These are phyloP conservation scores for Petrolisthes manimaculis DNA, from an alignment of 2,888 invertebrate genomes.

Conservation along the genomic window DNA sequence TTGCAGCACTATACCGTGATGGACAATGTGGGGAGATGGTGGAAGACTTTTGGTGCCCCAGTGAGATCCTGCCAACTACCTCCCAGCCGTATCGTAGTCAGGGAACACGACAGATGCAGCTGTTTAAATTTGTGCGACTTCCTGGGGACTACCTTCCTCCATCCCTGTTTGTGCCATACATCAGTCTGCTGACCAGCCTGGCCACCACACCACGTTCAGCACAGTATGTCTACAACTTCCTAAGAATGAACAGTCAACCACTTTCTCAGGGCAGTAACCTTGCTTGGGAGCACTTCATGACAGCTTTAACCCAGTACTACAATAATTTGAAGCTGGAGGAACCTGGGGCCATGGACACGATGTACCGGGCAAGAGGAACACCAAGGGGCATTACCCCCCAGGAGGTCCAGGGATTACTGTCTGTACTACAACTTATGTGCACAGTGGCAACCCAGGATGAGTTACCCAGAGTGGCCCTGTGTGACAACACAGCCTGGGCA, in stretches of 20 bases:
- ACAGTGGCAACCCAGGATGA: constrained; percentile 74
- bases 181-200: constrained; percentile 87
- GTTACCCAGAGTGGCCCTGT: constrained; percentile 76
- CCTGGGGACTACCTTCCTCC: constrained; percentile 89
- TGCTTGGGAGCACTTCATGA: constrained; percentile 89
- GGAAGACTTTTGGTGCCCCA: constrained; percentile 81
- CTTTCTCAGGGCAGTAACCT: constrained; percentile 71
- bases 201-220: constrained; percentile 78
- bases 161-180: constrained; percentile 86
- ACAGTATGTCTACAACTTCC: constrained; percentile 66
- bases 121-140: constrained; percentile 91
- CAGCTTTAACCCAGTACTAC: constrained; percentile 77
- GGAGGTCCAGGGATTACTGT: constrained; percentile 87
- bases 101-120: constrained; percentile 75
- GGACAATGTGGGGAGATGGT: constrained; percentile 81
- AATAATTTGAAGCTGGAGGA: constrained; percentile 72
- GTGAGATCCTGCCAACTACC: constrained; percentile 54
- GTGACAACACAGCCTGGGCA: constrained; percentile 87
- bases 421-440: constrained; percentile 83
- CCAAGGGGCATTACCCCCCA: constrained; percentile 80
- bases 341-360: constrained; percentile 76
- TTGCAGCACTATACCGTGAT: constrained; percentile 82
- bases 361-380: constrained; percentile 69
- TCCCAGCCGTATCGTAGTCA: constrained; percentile 52
- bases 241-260: constrained; percentile 59